Conservation (phyloP, 2,113 vertebrate genomes). For the Nipponia nippon region DNA sequence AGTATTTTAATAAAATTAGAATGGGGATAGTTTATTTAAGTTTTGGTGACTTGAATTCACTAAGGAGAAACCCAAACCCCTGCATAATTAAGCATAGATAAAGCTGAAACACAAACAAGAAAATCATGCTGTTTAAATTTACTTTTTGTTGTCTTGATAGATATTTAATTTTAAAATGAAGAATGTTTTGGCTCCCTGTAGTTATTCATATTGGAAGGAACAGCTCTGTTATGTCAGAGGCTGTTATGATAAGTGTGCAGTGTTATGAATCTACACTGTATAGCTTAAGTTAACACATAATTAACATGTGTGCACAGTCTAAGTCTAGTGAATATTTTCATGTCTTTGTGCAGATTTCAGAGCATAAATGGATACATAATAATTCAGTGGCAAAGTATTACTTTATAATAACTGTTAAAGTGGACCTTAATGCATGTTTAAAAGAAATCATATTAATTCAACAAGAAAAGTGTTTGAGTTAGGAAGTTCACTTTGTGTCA, state of each 20-base stretch:
- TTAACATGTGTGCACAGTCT: neutral
- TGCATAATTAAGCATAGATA: conserved; percentile 37
- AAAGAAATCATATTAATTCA: neutral
- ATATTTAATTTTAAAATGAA: conserved; percentile 17
- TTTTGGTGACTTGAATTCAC: conserved; percentile 28
- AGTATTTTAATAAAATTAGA: conserved; percentile 48
- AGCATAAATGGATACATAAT: neutral
- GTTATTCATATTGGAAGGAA: neutral
- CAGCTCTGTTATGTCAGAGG: neutral
- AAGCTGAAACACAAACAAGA: conserved; percentile 63
- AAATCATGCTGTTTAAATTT: conserved; percentile 36
- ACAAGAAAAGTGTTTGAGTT: neutral
- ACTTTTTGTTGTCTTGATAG: neutral
- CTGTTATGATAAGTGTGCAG: neutral
- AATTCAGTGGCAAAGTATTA: neutral
- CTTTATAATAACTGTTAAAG: neutral
- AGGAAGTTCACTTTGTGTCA: neutral
- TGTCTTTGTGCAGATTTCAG: neutral
- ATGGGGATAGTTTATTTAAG: conserved; percentile 48
- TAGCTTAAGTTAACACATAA: neutral
- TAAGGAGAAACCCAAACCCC: conserved; percentile 39
- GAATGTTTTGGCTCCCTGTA: neutral
- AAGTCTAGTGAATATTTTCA: neutral
- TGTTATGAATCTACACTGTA: neutral
- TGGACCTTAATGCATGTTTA: neutral